phyloP scores from a whole-genome alignment of 2,888 invertebrate genomes.

The Thelaira solivaga region DNA sequence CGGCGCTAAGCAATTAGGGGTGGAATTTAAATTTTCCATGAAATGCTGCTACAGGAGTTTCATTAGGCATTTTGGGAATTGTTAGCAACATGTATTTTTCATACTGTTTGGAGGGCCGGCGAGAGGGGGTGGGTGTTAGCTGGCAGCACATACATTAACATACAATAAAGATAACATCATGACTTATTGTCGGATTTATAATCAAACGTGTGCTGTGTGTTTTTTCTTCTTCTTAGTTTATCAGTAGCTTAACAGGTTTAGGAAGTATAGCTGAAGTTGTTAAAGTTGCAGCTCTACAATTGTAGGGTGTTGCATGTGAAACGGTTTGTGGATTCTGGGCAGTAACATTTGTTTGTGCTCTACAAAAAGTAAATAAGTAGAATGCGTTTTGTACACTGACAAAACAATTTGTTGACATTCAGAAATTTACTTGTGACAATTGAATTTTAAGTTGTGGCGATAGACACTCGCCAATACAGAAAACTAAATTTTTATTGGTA shows the following conservation, averaged over 20 bases:
- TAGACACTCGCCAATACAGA: too few relatives aligned
- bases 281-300: neutral
- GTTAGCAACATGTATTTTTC: neutral
- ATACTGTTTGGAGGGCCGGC: too few relatives aligned
- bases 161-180: too few relatives aligned
- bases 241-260: too few relatives aligned
- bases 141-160: too few relatives aligned
- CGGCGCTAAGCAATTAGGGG: conserved; percentile 58
- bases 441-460: too few relatives aligned
- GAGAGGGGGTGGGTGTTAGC: too few relatives aligned
- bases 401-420: neutral
- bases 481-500: too few relatives aligned
- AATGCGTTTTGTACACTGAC: conserved; percentile 20
- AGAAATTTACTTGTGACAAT: too few relatives aligned
- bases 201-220: too few relatives aligned
- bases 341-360: conserved; percentile 39
- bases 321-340: conserved; percentile 54
- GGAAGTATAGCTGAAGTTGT: neutral
- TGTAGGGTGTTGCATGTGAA: conserved; percentile 50
- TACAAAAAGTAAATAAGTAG: neutral
- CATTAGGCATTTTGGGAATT: conserved; percentile 15
- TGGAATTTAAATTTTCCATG: conserved; percentile 55
- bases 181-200: too few relatives aligned
- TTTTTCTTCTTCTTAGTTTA: too few relatives aligned
- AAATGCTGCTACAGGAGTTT: conserved; percentile 44